Percentiles rank a stretch among this genome's conserved stretches.
Evolutionary conservation across 1,140 invertebrate species (phyloP).

Genomic region (Eueides isabella): DNA sequence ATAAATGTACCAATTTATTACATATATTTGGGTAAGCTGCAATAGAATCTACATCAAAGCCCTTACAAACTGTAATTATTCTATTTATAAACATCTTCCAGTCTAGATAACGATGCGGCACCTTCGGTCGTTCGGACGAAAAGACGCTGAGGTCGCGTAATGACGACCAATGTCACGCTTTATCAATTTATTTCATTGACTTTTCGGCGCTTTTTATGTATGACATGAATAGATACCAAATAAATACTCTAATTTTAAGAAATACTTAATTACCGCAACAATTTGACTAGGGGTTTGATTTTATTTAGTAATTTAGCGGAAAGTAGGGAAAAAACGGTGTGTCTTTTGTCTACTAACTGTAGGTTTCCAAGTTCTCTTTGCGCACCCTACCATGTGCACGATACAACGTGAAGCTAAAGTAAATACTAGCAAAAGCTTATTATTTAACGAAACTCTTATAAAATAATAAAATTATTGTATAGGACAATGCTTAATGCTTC

Average conservation of each 20-base stretch:
- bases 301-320: too few relatives aligned
- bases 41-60: not conserved
- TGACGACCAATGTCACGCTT: conserved; percentile 37
- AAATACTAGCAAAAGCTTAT: too few relatives aligned
- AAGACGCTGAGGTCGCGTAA: conserved; percentile 33
- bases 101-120: conserved; percentile 10
- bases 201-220: conserved; percentile 33
- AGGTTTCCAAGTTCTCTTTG: too few relatives aligned
- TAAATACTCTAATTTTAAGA: conserved; percentile 17
- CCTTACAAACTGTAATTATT: not conserved
- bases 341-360: too few relatives aligned
- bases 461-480: too few relatives aligned
- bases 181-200: conserved; percentile 42
- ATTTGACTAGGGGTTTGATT: too few relatives aligned
- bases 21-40: not conserved
- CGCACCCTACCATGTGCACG: too few relatives aligned
- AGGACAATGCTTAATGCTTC: too few relatives aligned
- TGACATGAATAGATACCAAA: conserved; percentile 20
- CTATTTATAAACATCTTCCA: not conserved
- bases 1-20: too few relatives aligned
- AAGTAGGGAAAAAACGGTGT: too few relatives aligned
- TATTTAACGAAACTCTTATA: too few relatives aligned
- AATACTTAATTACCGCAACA: not conserved
- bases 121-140: conserved; percentile 38
- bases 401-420: too few relatives aligned